These are phyloP conservation scores for Artibeus lituratus DNA, from an alignment of 2,797 vertebrate genomes.

Conservation along the genomic window DNA sequence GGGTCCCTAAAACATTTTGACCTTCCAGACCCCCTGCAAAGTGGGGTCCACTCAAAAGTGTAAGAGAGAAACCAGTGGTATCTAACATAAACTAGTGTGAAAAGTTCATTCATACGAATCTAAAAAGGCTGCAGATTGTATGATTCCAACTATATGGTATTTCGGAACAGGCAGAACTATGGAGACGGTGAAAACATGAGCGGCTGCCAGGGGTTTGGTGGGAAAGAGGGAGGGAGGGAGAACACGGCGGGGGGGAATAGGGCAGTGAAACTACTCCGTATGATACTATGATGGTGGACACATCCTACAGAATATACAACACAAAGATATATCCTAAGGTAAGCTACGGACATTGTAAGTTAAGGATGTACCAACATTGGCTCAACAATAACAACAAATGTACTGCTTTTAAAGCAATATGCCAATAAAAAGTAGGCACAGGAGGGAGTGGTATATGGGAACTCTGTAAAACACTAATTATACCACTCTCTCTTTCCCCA, in stretches of 20 bases:
- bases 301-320: background rate
- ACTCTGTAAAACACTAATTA: background rate
- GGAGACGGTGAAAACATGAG: background rate
- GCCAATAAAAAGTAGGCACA: background rate
- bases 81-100: background rate
- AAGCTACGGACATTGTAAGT: background rate
- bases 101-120: background rate
- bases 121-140: background rate
- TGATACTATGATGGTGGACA: background rate
- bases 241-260: background rate
- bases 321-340: background rate
- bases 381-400: background rate
- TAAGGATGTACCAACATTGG: background rate
- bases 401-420: background rate
- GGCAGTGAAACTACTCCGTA: background rate
- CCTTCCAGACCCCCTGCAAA: background rate
- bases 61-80: background rate
- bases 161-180: background rate
- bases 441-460: background rate
- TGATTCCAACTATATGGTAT: background rate
- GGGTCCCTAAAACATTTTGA: background rate
- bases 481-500: background rate
- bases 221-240: background rate
- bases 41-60: background rate
- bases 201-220: background rate